A percentile compares a stretch with the other conserved stretches of the same genome.
These are phyloP conservation scores for Indicator indicator DNA, from an alignment of 2,113 vertebrate species.

Conservation along the genomic window DNA sequence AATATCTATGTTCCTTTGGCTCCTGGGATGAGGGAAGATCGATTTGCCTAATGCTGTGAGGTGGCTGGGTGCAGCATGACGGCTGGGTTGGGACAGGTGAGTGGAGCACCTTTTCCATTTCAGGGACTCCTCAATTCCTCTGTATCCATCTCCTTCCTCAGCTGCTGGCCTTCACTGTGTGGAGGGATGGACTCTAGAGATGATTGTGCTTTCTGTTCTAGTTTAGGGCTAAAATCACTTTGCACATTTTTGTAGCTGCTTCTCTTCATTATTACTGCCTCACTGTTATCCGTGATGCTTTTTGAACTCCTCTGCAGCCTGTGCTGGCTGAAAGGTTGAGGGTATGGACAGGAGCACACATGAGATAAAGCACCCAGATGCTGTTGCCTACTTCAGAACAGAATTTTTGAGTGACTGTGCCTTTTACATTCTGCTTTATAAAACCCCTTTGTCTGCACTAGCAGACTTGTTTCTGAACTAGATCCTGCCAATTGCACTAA, in stretches of 20 bases:
- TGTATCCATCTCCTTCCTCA: background rate
- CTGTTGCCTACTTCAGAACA: background rate
- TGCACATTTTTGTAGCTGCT: background rate
- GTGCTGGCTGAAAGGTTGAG: background rate
- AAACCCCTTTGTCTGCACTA: background rate
- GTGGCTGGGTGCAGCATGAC: accelerated
- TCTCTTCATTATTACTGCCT: background rate
- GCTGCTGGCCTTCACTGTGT: background rate
- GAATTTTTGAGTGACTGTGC: background rate
- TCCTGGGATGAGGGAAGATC: background rate
- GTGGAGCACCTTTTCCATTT: background rate
- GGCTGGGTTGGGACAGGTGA: background rate
- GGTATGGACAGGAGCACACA: background rate
- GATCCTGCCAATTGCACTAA: background rate
- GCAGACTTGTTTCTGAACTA: background rate
- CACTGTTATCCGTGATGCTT: background rate
- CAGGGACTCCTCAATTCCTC: background rate
- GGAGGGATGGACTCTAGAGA: background rate
- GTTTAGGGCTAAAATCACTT: background rate
- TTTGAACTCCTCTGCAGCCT: background rate
- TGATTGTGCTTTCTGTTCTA: background rate
- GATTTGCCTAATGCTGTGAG: background rate
- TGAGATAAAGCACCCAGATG: background rate
- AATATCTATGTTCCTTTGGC: background rate
- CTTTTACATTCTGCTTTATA: background rate